A percentile compares a stretch with the other conserved stretches of the same genome.
These are phyloP conservation scores for Macropodus opercularis DNA, from an alignment of 2,797 vertebrate genomes.

Conservation along the genomic window DNA sequence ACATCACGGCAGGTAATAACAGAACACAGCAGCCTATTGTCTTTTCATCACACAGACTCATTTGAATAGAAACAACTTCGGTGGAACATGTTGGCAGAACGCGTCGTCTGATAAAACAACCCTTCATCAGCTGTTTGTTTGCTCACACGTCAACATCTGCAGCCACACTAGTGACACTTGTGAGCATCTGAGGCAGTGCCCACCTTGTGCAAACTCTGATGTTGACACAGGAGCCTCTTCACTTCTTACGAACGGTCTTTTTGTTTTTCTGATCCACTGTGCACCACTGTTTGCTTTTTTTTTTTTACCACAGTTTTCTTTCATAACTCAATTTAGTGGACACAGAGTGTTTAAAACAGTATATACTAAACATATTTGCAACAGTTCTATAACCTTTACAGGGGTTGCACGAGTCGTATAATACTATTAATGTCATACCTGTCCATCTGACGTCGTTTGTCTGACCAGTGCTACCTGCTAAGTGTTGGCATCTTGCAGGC, in stretches of 20 bases:
- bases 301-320: not conserved
- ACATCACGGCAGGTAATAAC: conserved; percentile 89
- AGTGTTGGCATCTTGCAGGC: no score
- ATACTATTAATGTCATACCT: no score
- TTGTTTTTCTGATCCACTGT: not conserved
- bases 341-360: no score
- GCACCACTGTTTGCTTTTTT: conserved; percentile 16
- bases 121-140: conserved; percentile 18
- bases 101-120: conserved; percentile 5
- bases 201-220: conserved; percentile 68
- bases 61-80: not conserved
- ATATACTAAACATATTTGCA: no score
- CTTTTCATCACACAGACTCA: not conserved
- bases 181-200: conserved; percentile 8
- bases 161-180: conserved; percentile 12
- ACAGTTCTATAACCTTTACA: no score
- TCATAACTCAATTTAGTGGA: not conserved
- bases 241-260: conserved; percentile 27
- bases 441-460: no score
- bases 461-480: no score
- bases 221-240: conserved; percentile 52
- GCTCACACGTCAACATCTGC: conserved; percentile 11
- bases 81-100: not conserved
- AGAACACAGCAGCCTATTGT: not conserved
- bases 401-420: no score